Percentiles rank a stretch among this genome's conserved stretches.
Conservation (phyloP, 2,797 vertebrate species). For the Melanotaenia parkinsoni region DNA sequence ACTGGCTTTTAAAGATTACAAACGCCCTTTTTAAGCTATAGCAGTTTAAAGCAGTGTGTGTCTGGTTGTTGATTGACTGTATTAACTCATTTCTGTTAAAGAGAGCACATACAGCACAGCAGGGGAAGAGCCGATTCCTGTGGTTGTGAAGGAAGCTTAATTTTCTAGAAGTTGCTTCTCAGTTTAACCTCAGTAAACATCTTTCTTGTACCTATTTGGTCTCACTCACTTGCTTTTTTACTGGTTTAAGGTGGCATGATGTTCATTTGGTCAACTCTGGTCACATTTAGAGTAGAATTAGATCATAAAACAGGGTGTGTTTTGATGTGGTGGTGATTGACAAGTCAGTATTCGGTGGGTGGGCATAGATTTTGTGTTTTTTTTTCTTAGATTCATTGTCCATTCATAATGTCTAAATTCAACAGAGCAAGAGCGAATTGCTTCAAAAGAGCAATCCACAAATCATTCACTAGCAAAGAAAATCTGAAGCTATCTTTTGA, state of each 20-base stretch:
- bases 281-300: not conserved
- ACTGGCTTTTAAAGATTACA: not conserved
- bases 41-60: not conserved
- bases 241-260: not conserved
- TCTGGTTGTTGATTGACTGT: not conserved
- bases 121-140: not conserved
- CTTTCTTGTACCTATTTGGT: not conserved
- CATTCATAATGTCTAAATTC: not conserved
- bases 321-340: not conserved
- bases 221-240: not conserved
- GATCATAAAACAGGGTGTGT: not conserved
- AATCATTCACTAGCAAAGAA: not conserved
- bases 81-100: not conserved
- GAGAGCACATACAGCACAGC: not conserved
- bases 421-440: not conserved
- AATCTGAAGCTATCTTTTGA: too few species aligned
- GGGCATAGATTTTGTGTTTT: not conserved
- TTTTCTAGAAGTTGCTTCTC: not conserved
- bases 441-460: not conserved
- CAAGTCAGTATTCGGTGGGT: not conserved
- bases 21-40: not conserved
- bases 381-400: not conserved
- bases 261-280: not conserved
- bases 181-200: not conserved
- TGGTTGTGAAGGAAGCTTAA: not conserved